A percentile compares a stretch with the other conserved stretches of the same genome.
Conservation (phyloP, 2,888 invertebrate genomes). For the Epinotia brunnichana region DNA sequence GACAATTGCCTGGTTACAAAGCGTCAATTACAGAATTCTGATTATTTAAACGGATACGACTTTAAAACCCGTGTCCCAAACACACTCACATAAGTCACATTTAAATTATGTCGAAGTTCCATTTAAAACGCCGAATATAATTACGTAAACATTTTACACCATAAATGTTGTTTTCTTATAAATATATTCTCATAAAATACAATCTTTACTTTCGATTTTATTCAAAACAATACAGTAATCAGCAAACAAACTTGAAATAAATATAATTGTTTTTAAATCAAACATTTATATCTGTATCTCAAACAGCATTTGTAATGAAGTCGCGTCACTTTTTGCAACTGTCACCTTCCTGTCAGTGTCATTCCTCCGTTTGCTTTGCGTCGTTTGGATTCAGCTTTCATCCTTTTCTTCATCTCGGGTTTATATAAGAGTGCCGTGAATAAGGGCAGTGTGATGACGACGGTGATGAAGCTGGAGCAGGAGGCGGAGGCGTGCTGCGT, state of each 20-base stretch:
- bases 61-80: too few species aligned
- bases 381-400: neutral
- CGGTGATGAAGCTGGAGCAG: constrained; percentile 65
- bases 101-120: neutral
- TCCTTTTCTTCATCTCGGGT: neutral
- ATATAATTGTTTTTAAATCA: constrained; percentile 59
- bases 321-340: constrained; percentile 22
- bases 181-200: neutral
- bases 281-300: constrained; percentile 60
- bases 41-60: too few species aligned
- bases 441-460: constrained; percentile 49
- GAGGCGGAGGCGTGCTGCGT: constrained; percentile 67
- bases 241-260: too few species aligned
- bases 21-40: too few species aligned
- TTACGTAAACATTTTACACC: neutral
- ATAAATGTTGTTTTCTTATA: too few species aligned
- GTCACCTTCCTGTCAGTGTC: constrained; percentile 11
- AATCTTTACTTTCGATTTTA: neutral
- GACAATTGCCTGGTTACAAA: too few species aligned
- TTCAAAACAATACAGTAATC: too few species aligned
- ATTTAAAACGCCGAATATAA: neutral
- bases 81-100: too few species aligned
- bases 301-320: constrained; percentile 1
- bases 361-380: constrained; percentile 6
- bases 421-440: neutral